A percentile compares a stretch with the other conserved stretches of the same genome.
Conservation (phyloP, 2,797 vertebrate species). For the Anolis apletophallus region DNA sequence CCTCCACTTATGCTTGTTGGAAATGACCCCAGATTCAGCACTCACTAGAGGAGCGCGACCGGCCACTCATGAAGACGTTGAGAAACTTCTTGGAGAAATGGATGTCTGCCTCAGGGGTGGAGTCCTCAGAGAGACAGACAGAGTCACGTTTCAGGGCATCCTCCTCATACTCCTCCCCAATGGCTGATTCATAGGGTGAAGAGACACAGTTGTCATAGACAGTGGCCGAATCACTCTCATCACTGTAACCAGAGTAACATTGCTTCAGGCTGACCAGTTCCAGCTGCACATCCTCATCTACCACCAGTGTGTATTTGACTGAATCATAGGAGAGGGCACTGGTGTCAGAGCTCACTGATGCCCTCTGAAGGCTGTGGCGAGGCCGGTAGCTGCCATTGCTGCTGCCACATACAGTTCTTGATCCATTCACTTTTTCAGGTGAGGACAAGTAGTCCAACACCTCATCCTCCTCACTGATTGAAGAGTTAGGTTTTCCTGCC, state of each 20-base stretch:
- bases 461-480: slow-evolving; percentile 91
- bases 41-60: slow-evolving; percentile 95
- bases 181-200: slow-evolving; percentile 93
- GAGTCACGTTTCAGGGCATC: slow-evolving; percentile 86
- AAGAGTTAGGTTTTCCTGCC: slow-evolving; percentile 87
- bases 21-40: slow-evolving; percentile 48
- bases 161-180: slow-evolving; percentile 94
- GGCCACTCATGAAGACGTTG: slow-evolving; percentile 97
- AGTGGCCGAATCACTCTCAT: slow-evolving; percentile 94
- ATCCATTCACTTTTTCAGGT: slow-evolving; percentile 71
- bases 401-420: slow-evolving; percentile 61
- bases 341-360: slow-evolving; percentile 91
- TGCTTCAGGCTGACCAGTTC: slow-evolving; percentile 94
- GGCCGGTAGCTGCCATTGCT: slow-evolving; percentile 69
- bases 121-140: slow-evolving; percentile 91
- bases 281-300: slow-evolving; percentile 94
- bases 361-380: slow-evolving; percentile 78
- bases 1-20: background rate
- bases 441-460: slow-evolving; percentile 82
- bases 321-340: slow-evolving; percentile 97
- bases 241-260: slow-evolving; percentile 95
- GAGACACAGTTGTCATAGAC: slow-evolving; percentile 96
- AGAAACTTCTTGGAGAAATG: slow-evolving; percentile 98
- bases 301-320: slow-evolving; percentile 96
- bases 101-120: slow-evolving; percentile 90